Conservation (phyloP, 2,113 vertebrate species). For the Delphinus delphis region DNA sequence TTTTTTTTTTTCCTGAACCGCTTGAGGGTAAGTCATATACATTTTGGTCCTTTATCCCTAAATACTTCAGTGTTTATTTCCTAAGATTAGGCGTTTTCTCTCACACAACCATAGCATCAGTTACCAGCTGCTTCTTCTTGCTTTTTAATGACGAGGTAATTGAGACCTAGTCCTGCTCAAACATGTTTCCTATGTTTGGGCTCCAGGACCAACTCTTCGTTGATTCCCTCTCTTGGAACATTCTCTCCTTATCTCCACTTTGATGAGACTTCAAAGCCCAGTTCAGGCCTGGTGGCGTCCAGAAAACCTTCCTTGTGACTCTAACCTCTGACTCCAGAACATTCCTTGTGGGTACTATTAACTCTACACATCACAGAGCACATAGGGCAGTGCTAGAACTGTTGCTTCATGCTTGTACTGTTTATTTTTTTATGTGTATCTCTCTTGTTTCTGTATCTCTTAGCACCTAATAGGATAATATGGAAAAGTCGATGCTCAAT, state of each 20-base stretch:
- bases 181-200: neutral
- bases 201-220: neutral
- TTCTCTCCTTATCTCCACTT: neutral
- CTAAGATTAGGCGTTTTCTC: neutral
- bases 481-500: neutral
- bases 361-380: neutral
- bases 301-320: neutral
- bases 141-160: neutral
- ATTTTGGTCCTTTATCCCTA: neutral
- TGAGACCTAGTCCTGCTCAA: neutral
- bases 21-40: neutral
- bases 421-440: neutral
- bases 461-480: neutral
- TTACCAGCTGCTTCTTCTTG: neutral
- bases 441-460: neutral
- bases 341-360: neutral
- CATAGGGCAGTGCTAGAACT: neutral
- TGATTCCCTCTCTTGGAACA: neutral
- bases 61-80: neutral
- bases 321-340: slow-evolving; percentile 10
- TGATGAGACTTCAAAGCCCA: neutral
- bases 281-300: neutral
- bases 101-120: neutral
- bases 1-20: neutral
- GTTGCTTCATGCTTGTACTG: neutral